Evolutionary conservation across 53 echinoderm and acorn worm genomes (phyloP).

Genomic region (Paelopatides confundens): DNA sequence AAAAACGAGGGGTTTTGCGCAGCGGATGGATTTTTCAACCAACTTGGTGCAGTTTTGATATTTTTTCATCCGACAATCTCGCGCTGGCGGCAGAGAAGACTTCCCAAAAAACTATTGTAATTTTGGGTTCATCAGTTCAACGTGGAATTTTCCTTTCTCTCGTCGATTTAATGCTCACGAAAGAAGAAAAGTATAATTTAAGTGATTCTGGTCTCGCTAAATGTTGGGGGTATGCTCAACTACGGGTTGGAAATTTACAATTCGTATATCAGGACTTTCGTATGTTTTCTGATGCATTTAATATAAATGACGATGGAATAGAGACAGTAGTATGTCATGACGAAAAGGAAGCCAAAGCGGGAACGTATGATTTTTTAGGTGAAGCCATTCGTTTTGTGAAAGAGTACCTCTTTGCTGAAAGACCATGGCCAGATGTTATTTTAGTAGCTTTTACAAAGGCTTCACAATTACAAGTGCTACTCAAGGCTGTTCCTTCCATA

Average conservation of each 20-base stretch:
- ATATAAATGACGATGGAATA: background rate
- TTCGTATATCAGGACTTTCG: constrained; percentile 32
- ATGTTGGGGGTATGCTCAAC: constrained; percentile 27
- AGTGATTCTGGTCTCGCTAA: background rate
- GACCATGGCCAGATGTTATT: background rate
- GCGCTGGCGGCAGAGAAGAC: background rate
- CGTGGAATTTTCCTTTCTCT: constrained; percentile 1
- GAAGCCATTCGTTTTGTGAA: background rate
- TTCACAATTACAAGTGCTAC: background rate
- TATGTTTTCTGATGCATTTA: background rate
- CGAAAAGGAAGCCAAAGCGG: background rate
- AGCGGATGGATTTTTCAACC: constrained; percentile 27
- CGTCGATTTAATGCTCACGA: constrained; percentile 7
- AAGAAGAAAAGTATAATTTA: background rate
- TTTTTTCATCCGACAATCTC: background rate
- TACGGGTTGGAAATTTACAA: background rate
- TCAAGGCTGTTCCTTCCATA: background rate
- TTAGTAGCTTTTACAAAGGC: background rate
- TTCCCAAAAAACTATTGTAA: background rate
- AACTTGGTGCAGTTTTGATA: constrained; percentile 1
- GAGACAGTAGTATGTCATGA: background rate
- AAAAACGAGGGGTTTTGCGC: background rate
- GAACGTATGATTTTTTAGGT: background rate
- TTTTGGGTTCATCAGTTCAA: background rate
- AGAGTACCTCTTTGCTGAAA: background rate